These are phyloP conservation scores for Esox lucius DNA, from an alignment of 2,797 vertebrate genomes.

Conservation along the genomic window DNA sequence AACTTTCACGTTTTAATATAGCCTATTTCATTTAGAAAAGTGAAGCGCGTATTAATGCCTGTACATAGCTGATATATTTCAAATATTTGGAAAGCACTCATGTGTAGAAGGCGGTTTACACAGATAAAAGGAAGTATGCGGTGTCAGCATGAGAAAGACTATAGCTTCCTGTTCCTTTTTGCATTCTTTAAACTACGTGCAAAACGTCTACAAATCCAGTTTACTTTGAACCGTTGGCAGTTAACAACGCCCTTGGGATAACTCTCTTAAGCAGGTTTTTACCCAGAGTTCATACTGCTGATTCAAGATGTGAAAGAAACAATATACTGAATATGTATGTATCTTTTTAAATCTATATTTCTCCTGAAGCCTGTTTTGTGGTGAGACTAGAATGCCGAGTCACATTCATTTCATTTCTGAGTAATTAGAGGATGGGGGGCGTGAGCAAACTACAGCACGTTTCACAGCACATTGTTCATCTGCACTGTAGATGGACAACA, in stretches of 20 bases:
- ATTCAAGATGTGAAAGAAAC: neutral
- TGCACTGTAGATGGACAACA: neutral
- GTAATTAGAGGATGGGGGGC: neutral
- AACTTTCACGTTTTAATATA: neutral
- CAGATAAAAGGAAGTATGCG: conserved; percentile 72
- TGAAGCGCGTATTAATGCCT: neutral
- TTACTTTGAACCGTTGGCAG: neutral
- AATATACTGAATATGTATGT: neutral
- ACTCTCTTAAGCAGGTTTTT: neutral
- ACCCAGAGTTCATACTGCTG: neutral
- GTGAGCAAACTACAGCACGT: neutral
- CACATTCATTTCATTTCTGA: neutral
- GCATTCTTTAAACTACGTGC: conserved; percentile 50
- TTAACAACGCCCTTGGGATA: neutral
- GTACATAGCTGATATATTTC: neutral
- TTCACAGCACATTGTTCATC: neutral
- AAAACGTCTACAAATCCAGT: conserved; percentile 35
- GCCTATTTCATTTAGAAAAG: neutral
- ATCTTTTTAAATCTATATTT: neutral
- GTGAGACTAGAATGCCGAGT: neutral
- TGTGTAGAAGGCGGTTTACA: conserved; percentile 62
- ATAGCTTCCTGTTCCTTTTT: conserved; percentile 82
- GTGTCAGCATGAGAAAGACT: conserved; percentile 59
- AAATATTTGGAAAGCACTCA: conserved; percentile 29
- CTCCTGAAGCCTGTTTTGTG: neutral